phyloP scores from a whole-genome alignment of 2,888 invertebrate genomes.

The Eupsilia transversa region DNA sequence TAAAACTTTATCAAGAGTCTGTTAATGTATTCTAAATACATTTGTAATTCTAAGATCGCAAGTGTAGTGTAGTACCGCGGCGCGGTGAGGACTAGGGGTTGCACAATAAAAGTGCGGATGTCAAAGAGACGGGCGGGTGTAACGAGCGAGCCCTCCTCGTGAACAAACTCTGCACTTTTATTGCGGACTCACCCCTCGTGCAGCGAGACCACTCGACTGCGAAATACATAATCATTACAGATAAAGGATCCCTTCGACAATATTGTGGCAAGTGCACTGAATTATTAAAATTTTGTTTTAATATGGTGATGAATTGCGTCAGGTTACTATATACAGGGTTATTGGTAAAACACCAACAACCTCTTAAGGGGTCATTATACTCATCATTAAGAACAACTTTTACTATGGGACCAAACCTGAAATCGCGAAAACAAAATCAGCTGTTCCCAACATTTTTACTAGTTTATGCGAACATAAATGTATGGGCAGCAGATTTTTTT shows the following conservation, averaged over 20 bases:
- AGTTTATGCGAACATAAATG: no score
- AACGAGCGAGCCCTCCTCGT: slow-evolving; percentile 72
- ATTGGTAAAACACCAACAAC: no score
- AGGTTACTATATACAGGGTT: no score
- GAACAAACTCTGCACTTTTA: slow-evolving; percentile 81
- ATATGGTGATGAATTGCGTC: slow-evolving; percentile 40
- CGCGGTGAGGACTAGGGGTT: slow-evolving; percentile 74
- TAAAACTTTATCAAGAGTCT: slow-evolving; percentile 41
- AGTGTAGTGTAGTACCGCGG: slow-evolving; percentile 71
- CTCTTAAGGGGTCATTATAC: no score
- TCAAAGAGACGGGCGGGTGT: slow-evolving; percentile 79
- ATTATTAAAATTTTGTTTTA: slow-evolving; percentile 58
- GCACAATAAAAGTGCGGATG: slow-evolving; percentile 84
- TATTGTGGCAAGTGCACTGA: slow-evolving; percentile 72
- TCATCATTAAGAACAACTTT: no score
- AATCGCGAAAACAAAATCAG: no score
- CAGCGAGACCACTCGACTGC: slow-evolving; percentile 83
- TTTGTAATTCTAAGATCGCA: slow-evolving; percentile 70
- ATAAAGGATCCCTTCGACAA: slow-evolving; percentile 82
- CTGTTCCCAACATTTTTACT: no score
- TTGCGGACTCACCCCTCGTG: slow-evolving; percentile 78
- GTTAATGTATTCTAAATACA: slow-evolving; percentile 65
- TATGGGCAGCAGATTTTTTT: no score
- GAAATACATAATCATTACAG: slow-evolving; percentile 86
- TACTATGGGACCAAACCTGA: no score